Percentiles rank a stretch among this genome's conserved stretches.
These are phyloP conservation scores for Psophia crepitans DNA, from an alignment of 2,113 vertebrate species.

Conservation along the genomic window DNA sequence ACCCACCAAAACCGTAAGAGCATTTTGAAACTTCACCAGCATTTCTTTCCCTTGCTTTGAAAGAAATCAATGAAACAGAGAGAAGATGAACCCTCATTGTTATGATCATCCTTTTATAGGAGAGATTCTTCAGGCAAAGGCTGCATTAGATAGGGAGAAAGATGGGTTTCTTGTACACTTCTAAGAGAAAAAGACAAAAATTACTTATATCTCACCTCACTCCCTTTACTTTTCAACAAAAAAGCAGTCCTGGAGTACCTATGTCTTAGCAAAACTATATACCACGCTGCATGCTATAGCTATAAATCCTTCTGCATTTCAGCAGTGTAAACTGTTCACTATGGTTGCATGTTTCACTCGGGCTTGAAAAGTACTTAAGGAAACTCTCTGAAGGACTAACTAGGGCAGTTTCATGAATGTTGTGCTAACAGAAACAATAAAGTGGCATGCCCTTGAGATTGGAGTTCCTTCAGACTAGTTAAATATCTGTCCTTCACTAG, in stretches of 20 bases:
- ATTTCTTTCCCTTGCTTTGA: background rate
- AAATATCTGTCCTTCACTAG: background rate
- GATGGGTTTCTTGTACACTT: background rate
- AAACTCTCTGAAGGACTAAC: background rate
- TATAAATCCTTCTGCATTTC: background rate
- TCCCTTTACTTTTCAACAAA: background rate
- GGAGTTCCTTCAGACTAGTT: background rate
- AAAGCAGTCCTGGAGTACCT: background rate
- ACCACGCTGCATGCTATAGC: background rate
- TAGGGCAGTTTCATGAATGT: background rate
- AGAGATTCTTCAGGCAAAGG: background rate
- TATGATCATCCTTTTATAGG: background rate
- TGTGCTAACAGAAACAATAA: background rate
- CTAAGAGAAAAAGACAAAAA: background rate
- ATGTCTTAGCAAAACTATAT: background rate
- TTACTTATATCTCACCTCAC: background rate
- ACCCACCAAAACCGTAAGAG: background rate
- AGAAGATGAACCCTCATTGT: background rate
- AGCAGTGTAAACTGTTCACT: background rate
- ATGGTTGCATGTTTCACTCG: background rate
- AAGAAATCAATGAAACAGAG: background rate
- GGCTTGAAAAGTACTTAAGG: background rate
- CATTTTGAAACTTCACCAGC: background rate
- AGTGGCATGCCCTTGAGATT: background rate
- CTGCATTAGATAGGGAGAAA: background rate